Base-by-base conservation (phyloP, 2,888 invertebrate species). In the Ditula angustiorana region DNA sequence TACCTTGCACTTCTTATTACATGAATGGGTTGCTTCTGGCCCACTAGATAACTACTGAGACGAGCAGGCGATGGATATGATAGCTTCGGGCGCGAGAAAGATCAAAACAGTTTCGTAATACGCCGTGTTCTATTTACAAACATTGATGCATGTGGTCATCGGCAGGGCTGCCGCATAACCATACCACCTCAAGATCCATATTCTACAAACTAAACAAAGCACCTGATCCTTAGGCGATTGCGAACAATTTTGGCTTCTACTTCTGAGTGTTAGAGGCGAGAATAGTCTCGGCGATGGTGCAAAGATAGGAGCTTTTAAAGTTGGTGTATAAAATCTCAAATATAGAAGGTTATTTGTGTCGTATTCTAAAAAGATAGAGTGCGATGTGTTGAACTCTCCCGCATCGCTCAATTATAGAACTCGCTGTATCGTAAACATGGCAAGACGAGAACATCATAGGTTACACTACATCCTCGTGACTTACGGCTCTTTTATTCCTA, bases 281-380 rank as follows among this genome's bases (percentile, higher is more conserved):
- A 81, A 69, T 87, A 69, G 78, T 66, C 52, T 66, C 67, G 55
- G 59, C 66, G 67, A 69, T 68, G 71, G 69, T 69, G 70, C 71
- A 75, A 78, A 75, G 76, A 81, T 85, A 84, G 83, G 78, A 75
- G 81, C 86, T 85, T 81, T 86, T 82, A 77, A 82, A 86, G 83
- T 84, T 82, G 81, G 87, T 81, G 88, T 90, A 88, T 89, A 89
- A 88, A 90, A 88, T 86, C 88, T 83, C 91, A 88, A 92, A 92
- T 90, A 90, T 92, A 92, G 92, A 92, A 91, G 85, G 91, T 91
- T 92, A 92, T 92, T 92, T 91, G 90, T 91, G 92, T 92, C 87
- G 89, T 90, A 90, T 91, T 92, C 92, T 92, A 92, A 92, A 92
- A 92, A 92, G 92, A 92, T 92, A 90, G 87, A 90, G 90, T 85